Base-by-base conservation (phyloP, 2,797 vertebrate genomes). In the Xiphophorus birchmanni region DNA sequence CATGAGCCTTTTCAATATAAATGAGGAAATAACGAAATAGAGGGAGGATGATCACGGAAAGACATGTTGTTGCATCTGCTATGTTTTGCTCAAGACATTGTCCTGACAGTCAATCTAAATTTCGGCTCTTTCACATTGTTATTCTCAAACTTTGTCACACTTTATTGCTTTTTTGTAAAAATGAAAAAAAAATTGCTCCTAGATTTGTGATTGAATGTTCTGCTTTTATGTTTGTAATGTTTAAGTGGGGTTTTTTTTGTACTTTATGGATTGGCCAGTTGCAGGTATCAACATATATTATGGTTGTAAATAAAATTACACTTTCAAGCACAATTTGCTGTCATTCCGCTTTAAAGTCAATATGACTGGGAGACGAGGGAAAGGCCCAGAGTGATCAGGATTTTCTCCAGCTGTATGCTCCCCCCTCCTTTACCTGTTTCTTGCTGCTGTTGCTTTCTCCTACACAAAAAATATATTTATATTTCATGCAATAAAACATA, bases 81-180 rank as follows among this genome's bases (percentile, higher is more conserved):
- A 91, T 84, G 89, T 95, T 95, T 96, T 94, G 87, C 80, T 82
- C 79, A 80, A 80, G 93, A 90, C 94, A 95, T 91, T 94, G 93
- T 84, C 69, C 82, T 83, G 73, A 74, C 60, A 44, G 69, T 75
- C 58, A 77, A 89, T 95, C 94, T 92, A 95, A 87, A 42, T 80
- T 63, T 13, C 50, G 29, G 65, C 79, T 79, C 2, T 1, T 11
- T 81, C 69, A 44, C 44, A 52, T 18, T 40, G 13, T 73, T 52
- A 44, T 32, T 80, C 58, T 73, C 10, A 44, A 74, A 52, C 44
- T 50, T 75, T 26, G 21, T 32, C 60, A 29, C 71, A 48, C 13
- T 74, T 37, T 60, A 67, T 84, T 35, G 35, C 44, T 77, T 58
- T 84, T 29, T 13, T 58, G 1, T 12, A n/a, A 29, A n/a, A 50